Base-by-base conservation (phyloP, 92 coral and sea anemone genomes). In the Hydrozoanthus gracilis region DNA sequence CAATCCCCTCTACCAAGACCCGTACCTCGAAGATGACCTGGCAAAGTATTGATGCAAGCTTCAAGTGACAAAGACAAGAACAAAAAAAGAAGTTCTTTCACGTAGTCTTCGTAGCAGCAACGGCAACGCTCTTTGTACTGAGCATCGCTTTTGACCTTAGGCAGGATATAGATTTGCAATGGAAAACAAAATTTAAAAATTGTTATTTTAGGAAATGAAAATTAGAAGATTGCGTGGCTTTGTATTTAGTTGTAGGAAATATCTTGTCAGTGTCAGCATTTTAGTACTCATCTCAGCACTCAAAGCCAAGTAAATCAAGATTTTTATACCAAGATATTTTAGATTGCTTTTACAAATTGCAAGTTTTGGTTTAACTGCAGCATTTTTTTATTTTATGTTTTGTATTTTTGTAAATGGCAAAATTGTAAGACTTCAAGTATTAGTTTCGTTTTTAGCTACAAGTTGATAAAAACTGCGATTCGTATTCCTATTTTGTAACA, bases 1-100 rank as follows among this genome's bases (percentile, higher is more conserved):
- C 0, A 97, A 97, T 74, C 99, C 99, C 9, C 91, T 97, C 14
- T 97, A 97, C 83, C 99, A 97, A 91, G 99, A 97, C 76, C 99
- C 99, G 3, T 97, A 97, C 88, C 89, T 95, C 39, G 98, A 95
- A 71, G 98, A 97, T 64, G 99, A 97, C 88, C 92, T 94, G 44
- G 80, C 55, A 88, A 89, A 92, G 51, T 94, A 92, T 71, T 92
- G 86, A 91, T 27, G 55, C 27, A 46, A 80, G n/a, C 61, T 51
- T 50, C 51, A 27, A 39, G 44, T 67, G 62, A 49, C 44, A 51
- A 8, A 2, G 60, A 47, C 56, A 51, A 20, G 44, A 55, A 44
- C 44, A 61, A 64, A 44, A 78, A 65, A 64, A 16, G 64, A 64
- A 56, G 35, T 27, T 27, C 39, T 27, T 27, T 27, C 39, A 80